phyloP scores from a whole-genome alignment of 92 coral and sea anemone genomes.

The Porites cylindrica region DNA sequence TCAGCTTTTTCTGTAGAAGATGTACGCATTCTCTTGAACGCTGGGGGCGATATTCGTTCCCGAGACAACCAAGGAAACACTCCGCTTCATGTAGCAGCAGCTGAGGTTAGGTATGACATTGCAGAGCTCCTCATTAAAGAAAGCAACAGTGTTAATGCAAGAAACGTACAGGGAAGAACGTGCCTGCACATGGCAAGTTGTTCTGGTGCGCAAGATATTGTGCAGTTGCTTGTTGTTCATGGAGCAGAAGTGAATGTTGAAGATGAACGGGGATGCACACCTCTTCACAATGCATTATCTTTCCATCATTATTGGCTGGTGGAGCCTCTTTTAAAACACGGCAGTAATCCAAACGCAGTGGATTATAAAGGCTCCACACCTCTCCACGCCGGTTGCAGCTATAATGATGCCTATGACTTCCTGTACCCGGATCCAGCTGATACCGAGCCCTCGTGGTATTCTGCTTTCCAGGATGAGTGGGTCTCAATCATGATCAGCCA shows the following conservation, averaged over 20 bases:
- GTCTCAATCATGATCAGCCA: background rate
- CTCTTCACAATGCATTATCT: conserved; percentile 12
- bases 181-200: background rate
- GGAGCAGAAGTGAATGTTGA: conserved; percentile 18
- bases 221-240: background rate
- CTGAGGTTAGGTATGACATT: background rate
- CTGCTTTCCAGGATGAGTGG: too few relatives aligned
- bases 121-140: background rate
- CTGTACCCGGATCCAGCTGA: too few relatives aligned
- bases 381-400: conserved; percentile 16
- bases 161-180: background rate
- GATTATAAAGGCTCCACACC: background rate
- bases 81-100: background rate
- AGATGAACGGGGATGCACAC: conserved; percentile 25
- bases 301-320: too few relatives aligned
- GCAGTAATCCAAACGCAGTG: too few relatives aligned
- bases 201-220: too few relatives aligned
- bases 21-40: too few relatives aligned
- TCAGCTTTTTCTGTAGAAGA: background rate
- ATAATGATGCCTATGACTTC: background rate
- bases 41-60: too few relatives aligned
- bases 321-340: too few relatives aligned
- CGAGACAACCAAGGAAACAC: too few relatives aligned
- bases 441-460: too few relatives aligned
- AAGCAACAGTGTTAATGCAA: background rate